Base-by-base conservation (phyloP, 2,797 vertebrate species). In the Hemibagrus guttatus region DNA sequence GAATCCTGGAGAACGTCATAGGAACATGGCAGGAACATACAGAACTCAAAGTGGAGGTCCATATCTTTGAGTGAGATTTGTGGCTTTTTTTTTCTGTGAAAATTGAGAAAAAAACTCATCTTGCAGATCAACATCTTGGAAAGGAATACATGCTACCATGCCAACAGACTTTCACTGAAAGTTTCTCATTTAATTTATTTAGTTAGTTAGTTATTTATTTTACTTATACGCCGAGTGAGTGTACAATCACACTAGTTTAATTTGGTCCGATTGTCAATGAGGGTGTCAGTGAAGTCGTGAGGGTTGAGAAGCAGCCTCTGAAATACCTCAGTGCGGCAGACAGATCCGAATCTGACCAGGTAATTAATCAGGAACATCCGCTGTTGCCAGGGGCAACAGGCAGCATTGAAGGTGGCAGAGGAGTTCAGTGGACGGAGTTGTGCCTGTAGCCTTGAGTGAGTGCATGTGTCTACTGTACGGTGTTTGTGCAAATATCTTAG, bases 381-480 rank as follows among this genome's bases (percentile, higher is more conserved):
- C 90, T 91, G 95, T 96, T 95, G 95, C 95, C 90, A 95, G 79
- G 91, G 93, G 94, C 91, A 95, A 94, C 95, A 83, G 87, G 91
- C 91, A 93, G 90, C 91, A 68, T 66, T 82, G 80, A 85, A 92
- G 88, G 54, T 85, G 68, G 61, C 72, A 64, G 74, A 87, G 56
- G 56, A 72, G 61, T 79, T 66, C 75, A 78, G 82, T 61, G 71
- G 58, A 63, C 85, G 84, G 52, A 84, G 61, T 81, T 76, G 79
- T 74, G 59, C 64, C 83, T 79, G 1, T 17, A 72, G 69, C 31
- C 75, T 35, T 39, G 21, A n/a, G 64, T 72, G 35, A 16, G 26
- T 74, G 28, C 56, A 17, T 86, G 58, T 64, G 31, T 66, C 19
- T 26, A 82, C 59, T 84, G 76, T 54, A 82, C 59, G 81, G 76